phyloP scores from a whole-genome alignment of 2,888 invertebrate genomes.

The Xylocampa areola region DNA sequence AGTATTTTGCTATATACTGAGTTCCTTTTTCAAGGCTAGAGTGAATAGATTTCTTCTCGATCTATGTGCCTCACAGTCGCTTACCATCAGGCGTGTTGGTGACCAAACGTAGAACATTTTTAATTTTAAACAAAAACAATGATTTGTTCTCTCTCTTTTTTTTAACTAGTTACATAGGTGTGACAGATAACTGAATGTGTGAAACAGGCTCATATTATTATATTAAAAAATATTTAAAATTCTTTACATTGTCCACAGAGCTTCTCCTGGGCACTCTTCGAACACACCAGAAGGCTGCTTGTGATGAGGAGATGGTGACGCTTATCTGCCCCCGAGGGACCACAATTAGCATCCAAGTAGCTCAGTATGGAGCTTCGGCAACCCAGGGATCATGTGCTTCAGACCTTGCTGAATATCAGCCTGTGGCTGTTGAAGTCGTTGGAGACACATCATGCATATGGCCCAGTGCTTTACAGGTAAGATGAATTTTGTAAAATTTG shows the following conservation, averaged over 20 bases:
- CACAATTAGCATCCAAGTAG: constrained; percentile 96
- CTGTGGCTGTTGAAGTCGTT: constrained; percentile 86
- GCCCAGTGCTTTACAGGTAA: constrained; percentile 94
- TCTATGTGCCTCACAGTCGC: too few species aligned
- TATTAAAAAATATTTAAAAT: not conserved
- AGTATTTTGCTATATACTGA: too few species aligned
- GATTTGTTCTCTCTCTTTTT: too few species aligned
- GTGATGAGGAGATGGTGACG: constrained; percentile 96
- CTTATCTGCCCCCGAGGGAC: constrained; percentile 97
- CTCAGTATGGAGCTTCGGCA: constrained; percentile 95
- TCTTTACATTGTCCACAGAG: constrained; percentile 89
- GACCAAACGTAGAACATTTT: too few species aligned
- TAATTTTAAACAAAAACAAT: too few species aligned
- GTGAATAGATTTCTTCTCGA: too few species aligned
- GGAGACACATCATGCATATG: constrained; percentile 93
- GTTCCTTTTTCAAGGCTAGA: too few species aligned
- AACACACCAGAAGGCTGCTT: constrained; percentile 97
- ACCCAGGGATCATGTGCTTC: constrained; percentile 86
- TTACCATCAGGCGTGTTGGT: too few species aligned
- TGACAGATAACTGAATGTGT: too few species aligned
- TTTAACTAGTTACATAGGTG: too few species aligned
- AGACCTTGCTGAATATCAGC: constrained; percentile 86
- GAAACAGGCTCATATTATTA: too few species aligned
- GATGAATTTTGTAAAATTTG: constrained; percentile 53
- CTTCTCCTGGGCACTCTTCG: constrained; percentile 96